phyloP scores from a whole-genome alignment of 2,888 invertebrate species.

The Byasa hedistus region DNA sequence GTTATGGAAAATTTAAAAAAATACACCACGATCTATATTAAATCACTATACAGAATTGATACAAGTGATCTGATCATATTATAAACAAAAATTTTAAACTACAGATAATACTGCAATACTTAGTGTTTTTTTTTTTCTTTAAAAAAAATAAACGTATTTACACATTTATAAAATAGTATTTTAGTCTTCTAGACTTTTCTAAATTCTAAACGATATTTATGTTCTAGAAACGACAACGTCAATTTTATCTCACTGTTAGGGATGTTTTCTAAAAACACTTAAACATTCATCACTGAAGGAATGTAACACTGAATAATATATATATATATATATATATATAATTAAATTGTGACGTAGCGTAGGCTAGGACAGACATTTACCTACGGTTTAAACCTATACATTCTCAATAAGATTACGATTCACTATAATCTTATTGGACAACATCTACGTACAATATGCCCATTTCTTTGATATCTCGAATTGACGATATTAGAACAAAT shows the following conservation, averaged over 20 bases:
- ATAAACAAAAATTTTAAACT: conserved; percentile 5
- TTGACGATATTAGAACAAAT: conserved; percentile 26
- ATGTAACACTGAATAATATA: conserved; percentile 7
- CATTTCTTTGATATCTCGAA: conserved; percentile 29
- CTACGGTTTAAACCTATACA: conserved; percentile 23
- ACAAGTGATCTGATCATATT: conserved; percentile 12
- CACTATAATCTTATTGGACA: conserved; percentile 29
- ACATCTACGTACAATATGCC: conserved; percentile 27
- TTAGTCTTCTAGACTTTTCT: conserved; percentile 30
- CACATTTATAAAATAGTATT: conserved; percentile 26
- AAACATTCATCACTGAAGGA: conserved; percentile 18
- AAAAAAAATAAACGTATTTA: conserved; percentile 20
- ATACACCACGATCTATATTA: conserved; percentile 7
- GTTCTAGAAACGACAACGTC: conserved; percentile 27
- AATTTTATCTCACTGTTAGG: conserved; percentile 8
- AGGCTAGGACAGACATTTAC: conserved; percentile 24
- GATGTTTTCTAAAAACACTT: conserved; percentile 24
- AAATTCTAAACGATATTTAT: conserved; percentile 29
- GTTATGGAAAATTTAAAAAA: conserved; percentile 2
- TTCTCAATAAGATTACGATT: conserved; percentile 17
- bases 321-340: background rate
- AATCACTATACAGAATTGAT: conserved; percentile 8
- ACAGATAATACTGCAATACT: conserved; percentile 1
- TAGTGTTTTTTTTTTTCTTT: conserved; percentile 1
- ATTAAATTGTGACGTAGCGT: conserved; percentile 16